Conservation (phyloP, 2,888 invertebrate species). For the Perithous albicinctus region DNA sequence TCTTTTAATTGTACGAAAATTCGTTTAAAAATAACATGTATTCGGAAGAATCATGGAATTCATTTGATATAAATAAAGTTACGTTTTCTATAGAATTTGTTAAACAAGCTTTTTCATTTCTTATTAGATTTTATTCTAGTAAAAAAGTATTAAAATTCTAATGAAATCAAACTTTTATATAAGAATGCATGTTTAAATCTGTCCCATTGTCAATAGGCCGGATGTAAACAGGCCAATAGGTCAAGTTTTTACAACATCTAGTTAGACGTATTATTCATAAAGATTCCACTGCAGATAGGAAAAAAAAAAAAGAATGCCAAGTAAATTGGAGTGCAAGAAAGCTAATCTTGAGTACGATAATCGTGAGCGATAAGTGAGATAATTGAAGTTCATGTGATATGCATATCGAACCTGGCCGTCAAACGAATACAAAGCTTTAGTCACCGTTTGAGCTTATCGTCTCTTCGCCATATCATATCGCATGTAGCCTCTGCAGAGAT, state of each 20-base stretch:
- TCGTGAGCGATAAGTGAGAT: conserved; percentile 1
- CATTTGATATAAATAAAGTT: too few species aligned
- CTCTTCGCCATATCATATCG: conserved; percentile 15
- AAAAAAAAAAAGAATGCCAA: neutral
- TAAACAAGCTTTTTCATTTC: too few species aligned
- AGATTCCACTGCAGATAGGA: neutral
- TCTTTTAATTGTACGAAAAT: too few species aligned
- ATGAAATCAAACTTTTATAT: too few species aligned
- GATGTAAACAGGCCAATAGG: too few species aligned
- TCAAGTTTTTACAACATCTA: neutral
- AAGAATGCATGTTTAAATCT: too few species aligned
- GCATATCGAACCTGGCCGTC: neutral
- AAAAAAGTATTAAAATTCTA: too few species aligned
- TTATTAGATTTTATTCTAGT: too few species aligned
- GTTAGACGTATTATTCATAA: neutral
- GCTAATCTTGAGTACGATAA: neutral
- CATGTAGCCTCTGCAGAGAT: neutral
- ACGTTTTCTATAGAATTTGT: too few species aligned
- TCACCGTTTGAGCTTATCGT: conserved; percentile 24
- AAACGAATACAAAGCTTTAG: neutral
- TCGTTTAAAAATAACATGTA: too few species aligned
- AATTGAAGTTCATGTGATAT: neutral
- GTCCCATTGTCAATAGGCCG: too few species aligned
- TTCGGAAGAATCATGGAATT: too few species aligned
- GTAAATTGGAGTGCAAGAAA: neutral